Evolutionary conservation across 2,113 vertebrate genomes (phyloP).

Genomic region (Sterna hirundo): DNA sequence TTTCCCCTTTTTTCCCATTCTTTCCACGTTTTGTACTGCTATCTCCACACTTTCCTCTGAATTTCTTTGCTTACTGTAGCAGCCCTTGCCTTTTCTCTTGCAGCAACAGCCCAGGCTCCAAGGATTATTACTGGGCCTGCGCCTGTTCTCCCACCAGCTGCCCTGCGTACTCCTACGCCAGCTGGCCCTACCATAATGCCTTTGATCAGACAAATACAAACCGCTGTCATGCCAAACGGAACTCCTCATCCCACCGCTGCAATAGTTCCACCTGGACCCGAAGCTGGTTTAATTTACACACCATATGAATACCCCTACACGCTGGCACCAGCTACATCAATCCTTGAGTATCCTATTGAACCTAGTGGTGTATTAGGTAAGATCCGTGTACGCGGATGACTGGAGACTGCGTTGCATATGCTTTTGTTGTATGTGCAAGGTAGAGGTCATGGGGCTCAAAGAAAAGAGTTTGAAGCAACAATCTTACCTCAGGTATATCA

Average conservation of each 20-base stretch:
- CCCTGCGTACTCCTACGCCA: conserved; percentile 89
- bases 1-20: conserved; percentile 72
- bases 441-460: neutral
- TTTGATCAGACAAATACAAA: conserved; percentile 99
- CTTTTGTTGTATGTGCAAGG: neutral
- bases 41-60: conserved; percentile 76
- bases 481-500: neutral
- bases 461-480: neutral
- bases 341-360: conserved; percentile 98
- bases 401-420: neutral
- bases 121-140: conserved; percentile 95
- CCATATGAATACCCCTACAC: conserved; percentile 98
- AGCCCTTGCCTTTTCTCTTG: conserved; percentile 95
- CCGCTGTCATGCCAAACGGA: conserved; percentile 91
- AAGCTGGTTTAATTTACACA: conserved; percentile 97
- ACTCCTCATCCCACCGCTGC: conserved; percentile 90
- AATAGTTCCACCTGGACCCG: conserved; percentile 89
- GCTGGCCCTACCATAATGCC: conserved; percentile 95
- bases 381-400: neutral
- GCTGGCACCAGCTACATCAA: conserved; percentile 92
- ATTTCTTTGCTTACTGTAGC: conserved; percentile 88
- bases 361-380: conserved; percentile 98
- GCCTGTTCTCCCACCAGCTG: conserved; percentile 87
- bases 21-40: conserved; percentile 75
- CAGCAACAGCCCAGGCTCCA: conserved; percentile 91